Conservation (phyloP, 1,140 invertebrate species). For the Ostrea denselamellosa region DNA sequence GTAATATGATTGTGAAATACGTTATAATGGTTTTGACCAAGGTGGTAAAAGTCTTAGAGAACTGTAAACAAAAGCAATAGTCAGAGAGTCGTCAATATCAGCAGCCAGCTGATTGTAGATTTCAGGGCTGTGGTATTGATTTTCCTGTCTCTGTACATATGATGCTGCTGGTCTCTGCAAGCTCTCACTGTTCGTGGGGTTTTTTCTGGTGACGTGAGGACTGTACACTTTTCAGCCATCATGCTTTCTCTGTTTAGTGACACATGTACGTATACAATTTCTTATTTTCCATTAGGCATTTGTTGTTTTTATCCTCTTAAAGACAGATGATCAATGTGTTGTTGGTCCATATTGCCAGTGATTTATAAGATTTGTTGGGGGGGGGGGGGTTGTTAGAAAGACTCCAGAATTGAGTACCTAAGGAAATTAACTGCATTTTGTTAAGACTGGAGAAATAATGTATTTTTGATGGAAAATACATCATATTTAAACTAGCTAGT, state of each 20-base stretch:
- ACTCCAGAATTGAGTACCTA: too few relatives aligned
- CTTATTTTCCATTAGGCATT: conserved; percentile 1
- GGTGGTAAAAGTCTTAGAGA: not conserved
- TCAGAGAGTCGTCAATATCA: not conserved
- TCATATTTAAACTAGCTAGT: too few relatives aligned
- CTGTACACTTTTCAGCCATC: not conserved
- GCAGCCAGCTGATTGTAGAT: not conserved
- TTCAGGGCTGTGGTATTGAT: not conserved
- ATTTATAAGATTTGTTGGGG: not conserved
- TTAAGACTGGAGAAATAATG: too few relatives aligned
- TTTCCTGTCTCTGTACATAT: conserved; percentile 11
- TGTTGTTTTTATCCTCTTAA: not conserved
- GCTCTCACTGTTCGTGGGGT: not conserved
- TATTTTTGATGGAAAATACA: too few relatives aligned
- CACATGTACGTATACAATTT: conserved; percentile 28
- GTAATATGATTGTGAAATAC: not conserved
- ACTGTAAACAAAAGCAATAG: not conserved
- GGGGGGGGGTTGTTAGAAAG: too few relatives aligned
- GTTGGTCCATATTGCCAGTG: not conserved
- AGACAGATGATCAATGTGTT: not conserved
- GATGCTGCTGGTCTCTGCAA: not conserved
- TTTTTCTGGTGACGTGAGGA: conserved; percentile 1
- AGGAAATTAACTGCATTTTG: too few relatives aligned
- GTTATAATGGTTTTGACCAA: not conserved
- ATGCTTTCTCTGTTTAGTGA: conserved; percentile 25